Percentiles rank a stretch among this genome's conserved stretches.
phyloP scores from a whole-genome alignment of 2,797 vertebrate genomes.

The Oreochromis mossambicus region DNA sequence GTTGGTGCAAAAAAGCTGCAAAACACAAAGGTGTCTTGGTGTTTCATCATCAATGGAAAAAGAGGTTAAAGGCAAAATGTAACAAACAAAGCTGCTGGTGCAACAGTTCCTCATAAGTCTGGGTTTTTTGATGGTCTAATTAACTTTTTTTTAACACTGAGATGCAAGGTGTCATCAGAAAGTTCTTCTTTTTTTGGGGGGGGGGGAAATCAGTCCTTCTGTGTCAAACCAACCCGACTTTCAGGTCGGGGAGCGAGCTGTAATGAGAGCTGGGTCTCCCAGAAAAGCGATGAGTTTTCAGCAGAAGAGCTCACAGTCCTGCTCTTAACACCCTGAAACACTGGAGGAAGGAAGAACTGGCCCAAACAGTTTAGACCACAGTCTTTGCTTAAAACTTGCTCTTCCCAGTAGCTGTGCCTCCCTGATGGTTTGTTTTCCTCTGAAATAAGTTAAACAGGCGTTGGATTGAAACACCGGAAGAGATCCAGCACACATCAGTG shows the following conservation, averaged over 20 bases:
- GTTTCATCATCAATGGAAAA: conserved; percentile 39
- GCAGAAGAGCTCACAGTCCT: not conserved
- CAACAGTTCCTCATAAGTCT: not conserved
- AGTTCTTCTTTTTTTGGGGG: too few species aligned
- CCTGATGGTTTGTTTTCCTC: not conserved
- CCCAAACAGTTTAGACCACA: not conserved
- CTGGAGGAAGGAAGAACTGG: not conserved
- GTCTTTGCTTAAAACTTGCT: not conserved
- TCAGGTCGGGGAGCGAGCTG: not conserved
- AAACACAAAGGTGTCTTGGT: conserved; percentile 25
- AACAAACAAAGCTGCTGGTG: not conserved
- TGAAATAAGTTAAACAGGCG: not conserved
- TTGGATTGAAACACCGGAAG: not conserved
- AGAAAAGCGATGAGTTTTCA: not conserved
- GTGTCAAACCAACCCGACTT: not conserved
- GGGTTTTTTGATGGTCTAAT: not conserved
- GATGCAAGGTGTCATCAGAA: not conserved
- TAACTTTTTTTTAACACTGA: not conserved
- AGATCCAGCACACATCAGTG: not conserved
- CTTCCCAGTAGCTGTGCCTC: not conserved
- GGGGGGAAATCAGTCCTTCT: not conserved
- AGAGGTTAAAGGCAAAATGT: not conserved
- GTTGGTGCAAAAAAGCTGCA: conserved; percentile 4
- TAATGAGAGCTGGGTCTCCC: not conserved
- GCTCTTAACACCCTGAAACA: not conserved